Percentiles rank a stretch among this genome's conserved stretches.
Evolutionary conservation across 2,113 vertebrate genomes (phyloP).

Genomic region (Cebus imitator): DNA sequence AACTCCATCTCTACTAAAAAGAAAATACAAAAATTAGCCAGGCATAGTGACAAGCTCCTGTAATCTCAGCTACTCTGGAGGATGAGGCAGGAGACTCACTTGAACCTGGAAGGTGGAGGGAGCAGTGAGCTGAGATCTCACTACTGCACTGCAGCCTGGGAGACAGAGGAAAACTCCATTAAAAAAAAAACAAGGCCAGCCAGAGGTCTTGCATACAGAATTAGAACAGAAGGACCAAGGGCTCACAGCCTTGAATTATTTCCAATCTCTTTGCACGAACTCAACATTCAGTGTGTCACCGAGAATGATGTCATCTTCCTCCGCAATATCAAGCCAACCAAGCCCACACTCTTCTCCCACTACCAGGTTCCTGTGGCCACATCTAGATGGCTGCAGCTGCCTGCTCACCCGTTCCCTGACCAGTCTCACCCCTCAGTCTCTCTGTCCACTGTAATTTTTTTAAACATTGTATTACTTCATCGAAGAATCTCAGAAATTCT

Average conservation of each 20-base stretch:
- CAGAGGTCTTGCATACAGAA: not conserved
- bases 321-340: accelerated
- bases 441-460: not conserved
- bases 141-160: too few relatives aligned
- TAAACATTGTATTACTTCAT: not conserved
- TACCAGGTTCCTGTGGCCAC: not conserved
- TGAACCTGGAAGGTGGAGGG: too few relatives aligned
- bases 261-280: not conserved
- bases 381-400: not conserved
- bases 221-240: not conserved
- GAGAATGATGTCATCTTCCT: not conserved
- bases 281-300: not conserved
- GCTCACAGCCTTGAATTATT: not conserved
- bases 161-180: too few relatives aligned
- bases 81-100: too few relatives aligned
- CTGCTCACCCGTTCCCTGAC: not conserved
- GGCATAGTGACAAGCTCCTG: too few relatives aligned
- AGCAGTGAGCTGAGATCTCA: too few relatives aligned
- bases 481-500: not conserved
- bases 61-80: too few relatives aligned
- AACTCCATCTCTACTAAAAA: too few relatives aligned
- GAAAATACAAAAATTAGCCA: too few relatives aligned
- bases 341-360: accelerated
- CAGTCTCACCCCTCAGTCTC: not conserved
- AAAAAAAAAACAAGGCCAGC: not conserved